Base-by-base conservation (phyloP, 2,797 vertebrate genomes). In the Coreius guichenoti region DNA sequence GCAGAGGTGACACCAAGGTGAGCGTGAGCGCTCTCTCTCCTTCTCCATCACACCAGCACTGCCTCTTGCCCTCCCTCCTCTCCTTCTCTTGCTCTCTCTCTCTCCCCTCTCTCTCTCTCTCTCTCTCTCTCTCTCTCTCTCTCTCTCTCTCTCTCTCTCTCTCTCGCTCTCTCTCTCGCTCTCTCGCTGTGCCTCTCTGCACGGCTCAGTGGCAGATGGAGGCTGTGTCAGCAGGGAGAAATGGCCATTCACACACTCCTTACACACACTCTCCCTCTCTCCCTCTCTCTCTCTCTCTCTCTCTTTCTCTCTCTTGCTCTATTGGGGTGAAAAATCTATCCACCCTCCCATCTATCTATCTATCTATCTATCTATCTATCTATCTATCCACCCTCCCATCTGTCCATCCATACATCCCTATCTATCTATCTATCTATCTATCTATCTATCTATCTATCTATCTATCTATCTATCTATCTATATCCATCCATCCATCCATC, bases 1-100 rank as follows among this genome's bases (percentile, higher is more conserved):
- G 93, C 93, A 94, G 93, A 97, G 97, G 97, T 97, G 96, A 97
- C 96, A 94, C 95, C 96, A 98, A 98, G 97, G 98, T 98, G 97
- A 99, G 96, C 95, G 92, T 95, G 94, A 88, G 92, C 93, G 93
- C 92, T 92, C 93, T 92, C 93, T 86, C 84, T 81, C 65, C 72
- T 74, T 80, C 78, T 81, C 47, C 75, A 72, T 79, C 81, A 82
- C 65, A 82, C 79, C 78, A 73, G 56, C 54, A 51, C 74, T 86
- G 51, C 73, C 80, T 86, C 72, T 77, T 70, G 54, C 72, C 70
- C 73, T 82, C 85, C 70, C 67, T 77, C 68, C 72, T 11, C 58
- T 45, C 51, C 14, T n/a, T 47, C 39, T 51, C 49, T 75, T 29
- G 2, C 61, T 19, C 72, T 14, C 73, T 63, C 70, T 83, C 51